Evolutionary conservation across 2,888 invertebrate genomes (phyloP).

Genomic region (Margaritifera margaritifera): DNA sequence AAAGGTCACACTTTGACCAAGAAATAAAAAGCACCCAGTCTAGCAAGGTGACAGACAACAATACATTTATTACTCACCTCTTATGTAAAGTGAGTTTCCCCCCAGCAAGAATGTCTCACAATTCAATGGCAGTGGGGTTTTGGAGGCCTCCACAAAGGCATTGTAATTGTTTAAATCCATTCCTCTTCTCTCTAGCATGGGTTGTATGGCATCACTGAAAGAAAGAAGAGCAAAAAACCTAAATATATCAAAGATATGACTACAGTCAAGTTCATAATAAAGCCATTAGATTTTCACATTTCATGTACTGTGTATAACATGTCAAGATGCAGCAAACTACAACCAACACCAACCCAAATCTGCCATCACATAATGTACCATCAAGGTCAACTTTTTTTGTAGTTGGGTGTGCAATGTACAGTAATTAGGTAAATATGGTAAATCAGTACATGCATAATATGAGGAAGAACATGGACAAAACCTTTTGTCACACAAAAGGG

Average conservation of each 20-base stretch:
- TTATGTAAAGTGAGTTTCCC: constrained; percentile 80
- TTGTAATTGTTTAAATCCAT: constrained; percentile 79
- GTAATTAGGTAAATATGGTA: too few relatives aligned
- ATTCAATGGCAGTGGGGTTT: constrained; percentile 78
- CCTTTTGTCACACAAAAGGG: too few relatives aligned
- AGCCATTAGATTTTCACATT: neutral
- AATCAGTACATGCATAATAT: too few relatives aligned
- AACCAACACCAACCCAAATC: neutral
- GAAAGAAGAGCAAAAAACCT: neutral
- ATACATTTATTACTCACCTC: constrained; percentile 75
- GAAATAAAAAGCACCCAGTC: neutral
- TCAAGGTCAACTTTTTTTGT: too few relatives aligned
- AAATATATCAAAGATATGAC: neutral
- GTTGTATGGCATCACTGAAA: constrained; percentile 53
- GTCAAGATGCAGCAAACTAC: neutral
- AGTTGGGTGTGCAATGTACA: too few relatives aligned
- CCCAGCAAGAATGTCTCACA: constrained; percentile 80
- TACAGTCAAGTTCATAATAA: neutral
- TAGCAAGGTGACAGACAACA: neutral
- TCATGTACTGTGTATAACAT: neutral
- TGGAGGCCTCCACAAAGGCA: constrained; percentile 80
- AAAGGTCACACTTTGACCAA: neutral
- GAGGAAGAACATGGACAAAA: too few relatives aligned
- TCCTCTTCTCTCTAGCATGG: constrained; percentile 79
- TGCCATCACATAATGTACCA: neutral